A percentile compares a stretch with the other conserved stretches of the same genome.
Conservation (phyloP, 2,113 vertebrate genomes). For the Tragulus kanchil region DNA sequence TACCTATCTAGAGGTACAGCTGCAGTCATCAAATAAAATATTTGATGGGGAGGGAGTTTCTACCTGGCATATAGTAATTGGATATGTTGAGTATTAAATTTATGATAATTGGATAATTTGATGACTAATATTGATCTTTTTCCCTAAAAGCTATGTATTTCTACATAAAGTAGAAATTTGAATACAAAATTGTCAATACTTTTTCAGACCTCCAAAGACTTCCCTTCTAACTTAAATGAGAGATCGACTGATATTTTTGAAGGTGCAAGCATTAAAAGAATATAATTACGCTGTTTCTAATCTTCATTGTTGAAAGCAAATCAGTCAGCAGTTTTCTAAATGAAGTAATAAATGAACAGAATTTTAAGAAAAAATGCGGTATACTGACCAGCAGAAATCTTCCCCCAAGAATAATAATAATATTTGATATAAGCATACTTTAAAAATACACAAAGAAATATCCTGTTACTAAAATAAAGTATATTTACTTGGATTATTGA, state of each 20-base stretch:
- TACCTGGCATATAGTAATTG: background rate
- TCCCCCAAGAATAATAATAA: background rate
- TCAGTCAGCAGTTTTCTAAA: background rate
- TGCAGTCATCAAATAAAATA: background rate
- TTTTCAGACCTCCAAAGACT: background rate
- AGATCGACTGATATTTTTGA: background rate
- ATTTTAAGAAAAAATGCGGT: background rate
- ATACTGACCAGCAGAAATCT: background rate
- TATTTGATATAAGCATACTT: background rate
- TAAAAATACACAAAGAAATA: background rate
- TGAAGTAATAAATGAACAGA: background rate
- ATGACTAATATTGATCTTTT: background rate
- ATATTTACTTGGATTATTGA: background rate
- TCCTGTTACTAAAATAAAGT: background rate
- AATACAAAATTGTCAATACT: background rate
- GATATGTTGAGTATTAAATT: background rate
- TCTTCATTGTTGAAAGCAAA: background rate
- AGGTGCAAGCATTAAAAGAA: background rate
- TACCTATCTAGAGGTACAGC: background rate
- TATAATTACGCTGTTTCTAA: background rate
- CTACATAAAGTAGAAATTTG: background rate
- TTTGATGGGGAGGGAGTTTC: background rate
- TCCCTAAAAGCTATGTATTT: background rate
- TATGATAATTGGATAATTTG: background rate
- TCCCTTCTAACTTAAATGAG: background rate